These are phyloP conservation scores for Triops cancriformis DNA, from an alignment of 1,140 invertebrate species.

Conservation along the genomic window DNA sequence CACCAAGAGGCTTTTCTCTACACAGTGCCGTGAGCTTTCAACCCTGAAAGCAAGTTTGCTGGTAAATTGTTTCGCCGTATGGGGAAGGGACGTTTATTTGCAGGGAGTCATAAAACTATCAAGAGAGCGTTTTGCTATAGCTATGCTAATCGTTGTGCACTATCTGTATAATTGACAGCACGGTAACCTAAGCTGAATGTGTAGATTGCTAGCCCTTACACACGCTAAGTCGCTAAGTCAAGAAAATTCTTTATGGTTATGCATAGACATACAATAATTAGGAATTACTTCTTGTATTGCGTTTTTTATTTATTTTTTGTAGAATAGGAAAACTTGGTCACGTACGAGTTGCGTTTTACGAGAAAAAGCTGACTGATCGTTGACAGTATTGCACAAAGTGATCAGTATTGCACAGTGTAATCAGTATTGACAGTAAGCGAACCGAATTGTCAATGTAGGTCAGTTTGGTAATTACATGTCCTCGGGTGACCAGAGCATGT, in stretches of 20 bases:
- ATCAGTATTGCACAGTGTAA: too few species aligned
- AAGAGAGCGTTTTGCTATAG: not conserved
- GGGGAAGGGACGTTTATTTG: slow-evolving; percentile 2
- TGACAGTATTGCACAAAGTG: too few species aligned
- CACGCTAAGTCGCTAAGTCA: too few species aligned
- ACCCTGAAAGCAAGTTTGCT: not conserved
- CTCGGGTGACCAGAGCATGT: not conserved
- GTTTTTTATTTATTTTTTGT: too few species aligned
- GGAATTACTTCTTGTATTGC: too few species aligned
- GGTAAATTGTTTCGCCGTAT: not conserved
- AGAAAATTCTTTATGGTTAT: too few species aligned
- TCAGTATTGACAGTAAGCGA: not conserved
- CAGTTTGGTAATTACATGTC: not conserved
- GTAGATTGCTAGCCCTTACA: not conserved
- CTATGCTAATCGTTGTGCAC: not conserved
- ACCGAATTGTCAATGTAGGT: not conserved
- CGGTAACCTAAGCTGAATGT: not conserved
- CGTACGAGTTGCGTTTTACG: too few species aligned
- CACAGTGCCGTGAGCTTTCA: too few species aligned
- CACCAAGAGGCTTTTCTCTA: too few species aligned
- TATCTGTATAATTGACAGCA: not conserved
- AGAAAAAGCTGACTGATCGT: too few species aligned
- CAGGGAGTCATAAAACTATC: not conserved
- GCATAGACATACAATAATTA: too few species aligned
- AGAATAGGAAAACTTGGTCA: too few species aligned